These are phyloP conservation scores for Taenioides sp. DNA, from an alignment of 2,797 vertebrate species.

Conservation along the genomic window DNA sequence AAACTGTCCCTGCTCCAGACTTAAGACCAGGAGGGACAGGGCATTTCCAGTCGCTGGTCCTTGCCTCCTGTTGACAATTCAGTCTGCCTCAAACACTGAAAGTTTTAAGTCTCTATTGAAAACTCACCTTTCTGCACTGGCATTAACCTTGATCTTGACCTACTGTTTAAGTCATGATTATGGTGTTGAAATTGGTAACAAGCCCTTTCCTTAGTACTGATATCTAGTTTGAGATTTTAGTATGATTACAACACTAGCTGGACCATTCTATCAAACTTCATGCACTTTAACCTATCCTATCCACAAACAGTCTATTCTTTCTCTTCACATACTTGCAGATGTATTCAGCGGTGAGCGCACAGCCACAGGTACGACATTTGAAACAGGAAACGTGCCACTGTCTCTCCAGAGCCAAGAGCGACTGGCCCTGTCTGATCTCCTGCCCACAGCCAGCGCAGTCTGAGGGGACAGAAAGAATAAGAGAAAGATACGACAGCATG, in stretches of 20 bases:
- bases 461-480: slow-evolving; percentile 48
- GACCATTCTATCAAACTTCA: neutral
- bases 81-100: too few species aligned
- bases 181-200: too few species aligned
- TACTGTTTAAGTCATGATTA: too few species aligned
- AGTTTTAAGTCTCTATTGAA: too few species aligned
- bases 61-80: too few species aligned
- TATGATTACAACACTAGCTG: neutral
- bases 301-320: neutral
- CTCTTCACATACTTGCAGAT: slow-evolving; percentile 91
- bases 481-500: slow-evolving; percentile 1
- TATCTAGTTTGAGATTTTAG: neutral
- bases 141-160: too few species aligned
- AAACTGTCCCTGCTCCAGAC: too few species aligned
- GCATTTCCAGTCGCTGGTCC: too few species aligned
- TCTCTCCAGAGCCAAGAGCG: slow-evolving; percentile 91
- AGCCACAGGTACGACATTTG: slow-evolving; percentile 90
- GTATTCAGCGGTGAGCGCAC: slow-evolving; percentile 91
- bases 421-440: slow-evolving; percentile 95
- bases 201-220: neutral
- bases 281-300: neutral
- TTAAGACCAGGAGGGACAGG: too few species aligned
- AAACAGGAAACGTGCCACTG: slow-evolving; percentile 98
- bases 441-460: slow-evolving; percentile 93
- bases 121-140: too few species aligned